Conservation (phyloP, 1,140 invertebrate genomes). For the Bombus waltoni region DNA sequence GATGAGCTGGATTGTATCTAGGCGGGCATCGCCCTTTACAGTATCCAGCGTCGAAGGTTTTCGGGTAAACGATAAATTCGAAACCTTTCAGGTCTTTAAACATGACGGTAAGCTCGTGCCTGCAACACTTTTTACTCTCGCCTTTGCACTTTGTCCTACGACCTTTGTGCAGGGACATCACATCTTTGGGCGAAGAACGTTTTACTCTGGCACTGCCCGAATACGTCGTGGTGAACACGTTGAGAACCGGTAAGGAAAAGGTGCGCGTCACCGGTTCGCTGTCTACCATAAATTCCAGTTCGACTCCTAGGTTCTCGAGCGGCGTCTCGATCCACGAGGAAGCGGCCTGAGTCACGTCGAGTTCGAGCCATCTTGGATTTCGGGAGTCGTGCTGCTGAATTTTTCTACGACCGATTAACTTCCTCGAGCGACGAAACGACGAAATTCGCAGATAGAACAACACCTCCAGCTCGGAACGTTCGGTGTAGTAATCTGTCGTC, state of each 20-base stretch:
- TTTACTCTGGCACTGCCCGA: conserved; percentile 26
- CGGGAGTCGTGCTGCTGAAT: conserved; percentile 17
- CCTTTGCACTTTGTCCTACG: conserved; percentile 82
- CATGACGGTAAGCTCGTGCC: conserved; percentile 86
- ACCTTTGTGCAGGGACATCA: conserved; percentile 77
- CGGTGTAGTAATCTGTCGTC: background rate
- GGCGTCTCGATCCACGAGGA: conserved; percentile 80
- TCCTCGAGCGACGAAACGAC: conserved; percentile 4
- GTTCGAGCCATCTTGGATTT: conserved; percentile 82
- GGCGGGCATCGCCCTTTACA: conserved; percentile 89
- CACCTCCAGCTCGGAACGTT: conserved; percentile 48
- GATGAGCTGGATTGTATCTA: conserved; percentile 87
- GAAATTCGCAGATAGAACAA: conserved; percentile 49
- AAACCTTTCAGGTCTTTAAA: conserved; percentile 88
- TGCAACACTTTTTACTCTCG: conserved; percentile 85
- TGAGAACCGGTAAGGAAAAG: conserved; percentile 76
- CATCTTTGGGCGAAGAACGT: conserved; percentile 70
- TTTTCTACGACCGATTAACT: conserved; percentile 31
- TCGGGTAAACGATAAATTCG: conserved; percentile 88
- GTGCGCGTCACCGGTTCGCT: conserved; percentile 71
- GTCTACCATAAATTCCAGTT: conserved; percentile 81
- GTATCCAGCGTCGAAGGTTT: conserved; percentile 88
- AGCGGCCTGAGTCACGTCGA: conserved; percentile 83
- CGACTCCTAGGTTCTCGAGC: conserved; percentile 81
- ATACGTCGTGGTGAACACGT: conserved; percentile 76